Evolutionary conservation across 2,113 vertebrate species (phyloP), one percentile per base, ranked within the genome.

Genomic region (Colossoma macropomum): DNA sequence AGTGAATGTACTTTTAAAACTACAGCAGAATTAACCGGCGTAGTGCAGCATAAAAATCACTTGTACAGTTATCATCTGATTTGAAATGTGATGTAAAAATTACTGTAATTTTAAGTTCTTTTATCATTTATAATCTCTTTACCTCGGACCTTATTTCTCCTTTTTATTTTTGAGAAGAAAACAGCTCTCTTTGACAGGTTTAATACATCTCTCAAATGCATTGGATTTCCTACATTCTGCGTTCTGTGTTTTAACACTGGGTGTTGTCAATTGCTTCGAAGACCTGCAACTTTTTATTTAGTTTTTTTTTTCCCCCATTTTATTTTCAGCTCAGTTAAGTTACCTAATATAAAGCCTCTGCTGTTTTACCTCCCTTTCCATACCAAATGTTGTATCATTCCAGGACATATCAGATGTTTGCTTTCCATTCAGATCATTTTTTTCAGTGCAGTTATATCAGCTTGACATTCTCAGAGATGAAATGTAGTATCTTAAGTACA

Each of bases 1-100:
- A 90, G 85, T 92, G 92, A 94, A 93, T 94, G 92, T 93, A 93
- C 84, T 89, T 91, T 88, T 89, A 85, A 86, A 84, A 85, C 45
- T 62, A 80, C 78, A 86, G 78, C 87, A 81, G 86, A 84, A 88
- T 91, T 90, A 77, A 81, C 87, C 88, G 86, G 86, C 79, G 73
- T 87, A 85, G 88, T 85, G 89, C 71, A 85, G 80, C 83, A 73
- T 72, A 32, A 27, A 78, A 80, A 81, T 75, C 34, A 60, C 34
- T 68, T 77, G 79, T 88, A 88, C 81, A 69, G 89, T 90, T 89
- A 90, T 86, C 82, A 82, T 84, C 63, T 80, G 85, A 87, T 91
- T 88, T 85, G 21, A 88, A 89, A 80, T 79, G 77, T 79, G 34
- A 59, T 82, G 75, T 84, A 73, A 75, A 75, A 75, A 9, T 82